Evolutionary conservation across 1,140 invertebrate genomes (phyloP).

Genomic region (Colletes gigas): DNA sequence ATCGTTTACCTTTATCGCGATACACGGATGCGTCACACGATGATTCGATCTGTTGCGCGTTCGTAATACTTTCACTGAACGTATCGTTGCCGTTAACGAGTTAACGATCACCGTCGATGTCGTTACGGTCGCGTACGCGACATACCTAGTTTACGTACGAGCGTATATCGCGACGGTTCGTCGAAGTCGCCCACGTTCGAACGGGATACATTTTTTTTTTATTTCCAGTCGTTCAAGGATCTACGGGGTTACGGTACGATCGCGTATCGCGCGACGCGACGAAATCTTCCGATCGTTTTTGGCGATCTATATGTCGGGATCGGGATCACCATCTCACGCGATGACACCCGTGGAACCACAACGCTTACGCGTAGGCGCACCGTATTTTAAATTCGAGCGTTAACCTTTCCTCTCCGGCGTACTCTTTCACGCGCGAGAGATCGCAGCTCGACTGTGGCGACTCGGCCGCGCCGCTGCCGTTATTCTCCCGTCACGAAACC

Average conservation of each 20-base stretch:
- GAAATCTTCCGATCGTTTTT: not conserved
- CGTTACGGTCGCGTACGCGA: not conserved
- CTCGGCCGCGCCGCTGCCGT: constrained; percentile 28
- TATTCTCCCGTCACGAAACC: constrained; percentile 21
- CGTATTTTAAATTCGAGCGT: constrained; percentile 58
- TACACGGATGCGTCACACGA: constrained; percentile 47
- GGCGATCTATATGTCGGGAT: not conserved
- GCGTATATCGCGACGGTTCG: not conserved
- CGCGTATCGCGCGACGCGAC: too few species aligned
- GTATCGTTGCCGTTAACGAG: not conserved
- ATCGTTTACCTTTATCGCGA: constrained; percentile 37
- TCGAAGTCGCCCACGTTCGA: not conserved
- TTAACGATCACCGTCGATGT: not conserved
- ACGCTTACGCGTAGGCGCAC: not conserved
- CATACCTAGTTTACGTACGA: not conserved
- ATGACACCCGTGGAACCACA: not conserved
- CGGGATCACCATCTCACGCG: not conserved
- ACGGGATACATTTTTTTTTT: not conserved
- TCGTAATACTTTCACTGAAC: constrained; percentile 48
- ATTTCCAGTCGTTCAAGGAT: not conserved
- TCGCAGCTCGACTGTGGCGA: constrained; percentile 40
- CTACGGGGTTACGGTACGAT: not conserved
- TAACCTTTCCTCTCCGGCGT: constrained; percentile 46
- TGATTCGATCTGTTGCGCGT: constrained; percentile 26
- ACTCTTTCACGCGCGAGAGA: constrained; percentile 53